phyloP scores from a whole-genome alignment of 2,113 vertebrate species.

The Tenrec ecaudatus region DNA sequence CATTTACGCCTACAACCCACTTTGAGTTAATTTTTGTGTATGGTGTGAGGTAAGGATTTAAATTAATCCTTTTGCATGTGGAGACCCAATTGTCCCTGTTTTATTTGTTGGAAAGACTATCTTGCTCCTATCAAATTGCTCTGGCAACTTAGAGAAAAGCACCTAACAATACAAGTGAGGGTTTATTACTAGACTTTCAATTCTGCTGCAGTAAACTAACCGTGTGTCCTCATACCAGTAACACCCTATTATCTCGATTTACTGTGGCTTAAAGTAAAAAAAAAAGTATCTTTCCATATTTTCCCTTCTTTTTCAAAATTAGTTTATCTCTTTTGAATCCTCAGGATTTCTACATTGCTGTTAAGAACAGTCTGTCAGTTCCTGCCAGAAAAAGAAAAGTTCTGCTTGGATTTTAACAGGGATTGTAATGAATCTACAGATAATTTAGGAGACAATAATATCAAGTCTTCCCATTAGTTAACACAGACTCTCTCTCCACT shows the following conservation, averaged over 20 bases:
- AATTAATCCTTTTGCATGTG: background rate
- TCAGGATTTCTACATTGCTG: background rate
- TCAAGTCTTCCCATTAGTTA: background rate
- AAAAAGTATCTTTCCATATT: background rate
- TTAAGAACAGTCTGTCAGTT: background rate
- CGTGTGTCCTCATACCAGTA: background rate
- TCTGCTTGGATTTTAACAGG: background rate
- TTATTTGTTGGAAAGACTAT: slow-evolving; percentile 7
- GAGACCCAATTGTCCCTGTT: background rate
- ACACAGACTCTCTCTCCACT: background rate
- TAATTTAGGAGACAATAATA: background rate
- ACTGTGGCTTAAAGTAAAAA: no score
- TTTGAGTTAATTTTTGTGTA: slow-evolving; percentile 44
- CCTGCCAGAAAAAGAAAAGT: background rate
- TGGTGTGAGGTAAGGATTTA: slow-evolving; percentile 9
- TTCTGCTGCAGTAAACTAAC: background rate
- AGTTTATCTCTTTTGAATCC: slow-evolving; percentile 9
- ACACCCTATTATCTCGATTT: background rate
- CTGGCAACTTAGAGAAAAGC: slow-evolving; percentile 29
- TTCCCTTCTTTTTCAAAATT: slow-evolving; percentile 39
- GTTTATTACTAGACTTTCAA: slow-evolving; percentile 25
- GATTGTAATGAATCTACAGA: background rate
- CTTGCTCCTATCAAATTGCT: background rate
- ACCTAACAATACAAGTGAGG: slow-evolving; percentile 1
- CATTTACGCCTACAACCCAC: background rate